Evolutionary conservation across 2,113 vertebrate species (phyloP), one percentile per base, ranked within the genome.

Genomic region (Emydura subglobosa): DNA sequence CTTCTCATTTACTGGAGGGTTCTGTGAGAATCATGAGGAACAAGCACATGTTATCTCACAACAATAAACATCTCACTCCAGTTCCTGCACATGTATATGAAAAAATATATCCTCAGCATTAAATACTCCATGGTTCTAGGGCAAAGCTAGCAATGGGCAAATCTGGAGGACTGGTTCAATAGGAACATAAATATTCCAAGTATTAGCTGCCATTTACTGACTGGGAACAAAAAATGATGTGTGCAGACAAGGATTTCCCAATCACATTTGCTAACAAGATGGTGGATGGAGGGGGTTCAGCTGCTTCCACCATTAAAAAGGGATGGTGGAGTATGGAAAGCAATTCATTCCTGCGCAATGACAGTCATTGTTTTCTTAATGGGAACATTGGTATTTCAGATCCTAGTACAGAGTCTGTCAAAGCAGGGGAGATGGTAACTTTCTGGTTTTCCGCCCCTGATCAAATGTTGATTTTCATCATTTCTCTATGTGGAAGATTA

Each of bases 371-470:
- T 88, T 61, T 91, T 83, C 86, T 96, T 96, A 93, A 95, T 84
- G 80, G 80, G 72, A 7, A 84, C 19, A 78, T 95, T 93, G 88
- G 55, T 95, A 80, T 93, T 94, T 91, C 93, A 87, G 90, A 95
- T 95, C 92, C 92, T 78, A 92, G 90, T 93, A 76, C 39, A 61
- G 94, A 95, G 78, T 68, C 96, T 90, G 90, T 55, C 49, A 90
- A 47, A 92, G 82, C 72, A 92, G 34, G 57, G 12, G 84, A 91
- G 92, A 94, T 91, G 80, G 61, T 94, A 61, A 94, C 92, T 97
- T 94, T 78, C 86, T 76, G 47, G 61, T 85, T 97, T 97, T 97
- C 96, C 93, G 88, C 83, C 90, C 93, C 94, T 88, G 61, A 96
- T 95, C 82, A 91, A 94, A 94, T 90, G 94, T 91, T 82, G 49